phyloP scores from a whole-genome alignment of 1,140 invertebrate species.

The Rhagoletis zephyria region DNA sequence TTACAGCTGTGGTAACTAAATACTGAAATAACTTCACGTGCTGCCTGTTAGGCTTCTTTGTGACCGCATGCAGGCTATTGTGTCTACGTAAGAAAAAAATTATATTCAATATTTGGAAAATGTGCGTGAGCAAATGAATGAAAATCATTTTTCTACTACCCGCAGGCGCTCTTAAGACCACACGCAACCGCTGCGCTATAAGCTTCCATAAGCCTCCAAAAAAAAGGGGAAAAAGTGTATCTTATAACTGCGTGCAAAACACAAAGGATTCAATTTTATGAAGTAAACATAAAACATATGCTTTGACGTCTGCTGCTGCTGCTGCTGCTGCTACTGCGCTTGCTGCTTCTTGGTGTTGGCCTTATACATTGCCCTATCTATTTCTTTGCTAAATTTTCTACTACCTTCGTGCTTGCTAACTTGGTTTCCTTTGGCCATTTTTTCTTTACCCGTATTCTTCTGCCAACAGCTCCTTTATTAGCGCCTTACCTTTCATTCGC shows the following conservation, averaged over 20 bases:
- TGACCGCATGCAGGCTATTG: background rate
- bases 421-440: background rate
- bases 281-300: conserved; percentile 13
- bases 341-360: too few species aligned
- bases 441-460: background rate
- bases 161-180: background rate
- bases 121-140: conserved; percentile 29
- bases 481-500: background rate
- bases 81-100: background rate
- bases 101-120: conserved; percentile 35
- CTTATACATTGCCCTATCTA: too few species aligned
- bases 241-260: too few species aligned
- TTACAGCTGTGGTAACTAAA: conserved; percentile 24
- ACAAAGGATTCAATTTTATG: conserved; percentile 31
- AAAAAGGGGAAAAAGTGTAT: too few species aligned
- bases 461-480: background rate
- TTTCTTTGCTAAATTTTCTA: background rate
- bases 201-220: too few species aligned
- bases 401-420: background rate
- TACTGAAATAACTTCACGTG: background rate
- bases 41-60: background rate
- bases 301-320: background rate
- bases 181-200: background rate
- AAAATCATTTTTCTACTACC: background rate
- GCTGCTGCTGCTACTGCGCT: background rate